Conservation (phyloP, 2,888 invertebrate genomes). For the Drosophila infuscata region DNA sequence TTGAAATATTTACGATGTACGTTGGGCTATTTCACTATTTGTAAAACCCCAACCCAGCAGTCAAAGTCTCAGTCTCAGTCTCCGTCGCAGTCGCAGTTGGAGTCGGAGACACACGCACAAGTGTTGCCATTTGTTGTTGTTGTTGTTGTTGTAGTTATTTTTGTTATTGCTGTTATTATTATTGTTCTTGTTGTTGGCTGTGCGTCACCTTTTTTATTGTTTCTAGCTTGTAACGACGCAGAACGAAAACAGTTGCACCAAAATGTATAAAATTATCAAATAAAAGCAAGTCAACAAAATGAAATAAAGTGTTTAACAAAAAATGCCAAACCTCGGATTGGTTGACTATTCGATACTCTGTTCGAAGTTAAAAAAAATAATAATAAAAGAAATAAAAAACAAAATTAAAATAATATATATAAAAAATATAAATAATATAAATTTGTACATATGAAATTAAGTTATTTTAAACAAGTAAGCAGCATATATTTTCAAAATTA, state of each 20-base stretch:
- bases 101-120: no score
- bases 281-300: slow-evolving; percentile 51
- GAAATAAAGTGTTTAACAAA: slow-evolving; percentile 14
- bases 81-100: slow-evolving; percentile 26
- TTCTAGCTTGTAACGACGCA: slow-evolving; percentile 59
- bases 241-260: slow-evolving; percentile 66
- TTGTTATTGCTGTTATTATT: slow-evolving; percentile 20
- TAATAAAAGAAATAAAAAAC: background rate
- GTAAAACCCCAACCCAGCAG: slow-evolving; percentile 49
- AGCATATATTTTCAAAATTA: background rate
- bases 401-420: background rate
- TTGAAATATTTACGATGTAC: slow-evolving; percentile 81
- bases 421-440: background rate
- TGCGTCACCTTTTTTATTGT: slow-evolving; percentile 62
- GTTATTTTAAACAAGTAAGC: no score
- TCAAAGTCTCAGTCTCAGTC: slow-evolving; percentile 13
- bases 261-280: slow-evolving; percentile 77
- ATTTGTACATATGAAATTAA: background rate
- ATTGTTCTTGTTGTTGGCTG: slow-evolving; percentile 35
- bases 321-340: background rate
- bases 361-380: background rate
- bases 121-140: background rate
- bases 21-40: slow-evolving; percentile 79
- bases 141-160: slow-evolving; percentile 21
- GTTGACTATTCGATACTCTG: slow-evolving; percentile 18